Base-by-base conservation (phyloP, 2,797 vertebrate genomes). In the Pseudochromis fuscus region DNA sequence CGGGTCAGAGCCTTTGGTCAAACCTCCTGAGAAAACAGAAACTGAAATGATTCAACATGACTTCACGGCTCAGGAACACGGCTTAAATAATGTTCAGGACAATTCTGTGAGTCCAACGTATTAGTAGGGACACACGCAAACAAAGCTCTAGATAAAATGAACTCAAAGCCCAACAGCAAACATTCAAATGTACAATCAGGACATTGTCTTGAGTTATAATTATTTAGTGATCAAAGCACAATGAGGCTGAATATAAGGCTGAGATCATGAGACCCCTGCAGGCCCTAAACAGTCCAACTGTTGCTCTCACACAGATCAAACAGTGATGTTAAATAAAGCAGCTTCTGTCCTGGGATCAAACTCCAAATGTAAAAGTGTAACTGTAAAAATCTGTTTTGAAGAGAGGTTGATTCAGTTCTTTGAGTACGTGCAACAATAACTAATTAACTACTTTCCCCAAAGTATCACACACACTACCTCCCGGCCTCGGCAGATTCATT, bases 381-480 rank as follows among this genome's bases (percentile, higher is more conserved):
- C 23, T 23, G 9, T 19, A 19, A 45, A 50, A 50, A 10, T 60
- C 7, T 57, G 38, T 57, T 80, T 65, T 72, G 38, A 55, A 68
- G 4, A 64, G 3, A 64, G 44, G 44, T 33, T 38, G 46, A 63
- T 46, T 64, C 21, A 25, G 57, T 44, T 71, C 56, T 80, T 59
- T 66, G 57, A 70, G 27, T 13, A 25, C 65, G 58, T 7, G 66
- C 64, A 69, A 81, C 62, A 71, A 46, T 72, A 77, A 79, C 79
- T 79, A 61, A 89, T 79, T 64, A 83, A 67, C 33, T 2, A 15
- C 60, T 70, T 73, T 58, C 82, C 72, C 78, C 21, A 37, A 67
- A 35, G 74, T 60, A 15, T 52, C 51, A 44, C 23, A 23, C 38
- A n/a, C 25, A 3, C 46, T 35, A 51, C 60, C 81, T 79, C n/a